These are phyloP conservation scores for Glyphotaelius pellucidus DNA, from an alignment of 2,888 invertebrate species.

Conservation along the genomic window DNA sequence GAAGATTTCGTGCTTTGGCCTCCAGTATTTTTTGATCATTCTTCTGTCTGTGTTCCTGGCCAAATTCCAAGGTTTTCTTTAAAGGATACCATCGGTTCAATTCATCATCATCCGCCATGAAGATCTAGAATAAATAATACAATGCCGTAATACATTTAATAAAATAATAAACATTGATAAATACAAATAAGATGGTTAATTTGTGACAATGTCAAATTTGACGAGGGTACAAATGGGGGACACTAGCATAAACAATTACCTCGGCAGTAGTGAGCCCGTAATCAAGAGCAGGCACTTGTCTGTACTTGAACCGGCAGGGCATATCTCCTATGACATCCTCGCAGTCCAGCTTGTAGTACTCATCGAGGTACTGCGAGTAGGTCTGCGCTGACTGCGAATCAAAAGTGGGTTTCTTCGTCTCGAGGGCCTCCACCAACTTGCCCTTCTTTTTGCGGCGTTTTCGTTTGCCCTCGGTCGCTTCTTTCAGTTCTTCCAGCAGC, in stretches of 20 bases:
- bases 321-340: conserved; percentile 96
- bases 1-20: conserved; percentile 84
- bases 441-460: conserved; percentile 80
- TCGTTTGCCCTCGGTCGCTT: conserved; percentile 78
- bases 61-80: conserved; percentile 89
- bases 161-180: background rate
- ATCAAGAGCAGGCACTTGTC: conserved; percentile 91
- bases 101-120: conserved; percentile 94
- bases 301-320: conserved; percentile 95
- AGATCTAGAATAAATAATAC: conserved; percentile 80
- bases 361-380: conserved; percentile 93
- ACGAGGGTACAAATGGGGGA: background rate
- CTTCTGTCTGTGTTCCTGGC: conserved; percentile 86
- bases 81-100: conserved; percentile 97
- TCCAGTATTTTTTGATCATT: conserved; percentile 87
- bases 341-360: conserved; percentile 96
- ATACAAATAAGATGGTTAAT: background rate
- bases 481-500: conserved; percentile 78
- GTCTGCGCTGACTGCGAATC: conserved; percentile 84
- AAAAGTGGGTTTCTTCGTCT: conserved; percentile 88
- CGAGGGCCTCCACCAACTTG: conserved; percentile 85
- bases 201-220: background rate
- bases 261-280: conserved; percentile 95
- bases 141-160: background rate
- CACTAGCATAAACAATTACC: conserved; percentile 75